phyloP scores from a whole-genome alignment of 2,113 vertebrate species.

The Bagarius yarrelli region DNA sequence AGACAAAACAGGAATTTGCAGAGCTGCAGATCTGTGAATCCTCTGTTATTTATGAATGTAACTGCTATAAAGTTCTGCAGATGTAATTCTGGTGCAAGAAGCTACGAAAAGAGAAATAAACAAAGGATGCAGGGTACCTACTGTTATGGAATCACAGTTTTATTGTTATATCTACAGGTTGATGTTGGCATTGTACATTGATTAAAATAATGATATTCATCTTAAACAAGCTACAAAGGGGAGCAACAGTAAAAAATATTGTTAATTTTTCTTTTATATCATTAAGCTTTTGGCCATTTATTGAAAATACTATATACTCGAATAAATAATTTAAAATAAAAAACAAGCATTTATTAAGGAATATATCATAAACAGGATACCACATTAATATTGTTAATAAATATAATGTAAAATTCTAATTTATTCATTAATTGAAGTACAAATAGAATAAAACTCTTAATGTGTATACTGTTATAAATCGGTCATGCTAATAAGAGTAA shows the following conservation, averaged over 20 bases:
- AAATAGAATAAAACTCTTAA: neutral
- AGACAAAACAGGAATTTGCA: slow-evolving; percentile 37
- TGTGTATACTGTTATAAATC: neutral
- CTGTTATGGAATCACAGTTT: neutral
- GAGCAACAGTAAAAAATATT: too few relatives aligned
- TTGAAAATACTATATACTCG: too few relatives aligned
- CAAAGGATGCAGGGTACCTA: neutral
- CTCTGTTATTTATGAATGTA: slow-evolving; percentile 25
- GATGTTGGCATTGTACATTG: neutral
- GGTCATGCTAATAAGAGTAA: neutral
- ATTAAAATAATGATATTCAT: neutral
- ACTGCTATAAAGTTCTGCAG: neutral
- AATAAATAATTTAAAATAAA: too few relatives aligned
- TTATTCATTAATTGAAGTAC: neutral
- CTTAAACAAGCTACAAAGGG: neutral
- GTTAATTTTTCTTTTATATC: neutral
- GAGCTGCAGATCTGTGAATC: slow-evolving; percentile 34
- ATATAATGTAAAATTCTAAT: neutral
- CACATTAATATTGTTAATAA: neutral
- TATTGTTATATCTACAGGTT: neutral
- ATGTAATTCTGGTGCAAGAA: neutral
- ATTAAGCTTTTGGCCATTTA: neutral
- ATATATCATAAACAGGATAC: neutral
- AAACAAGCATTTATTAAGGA: neutral
- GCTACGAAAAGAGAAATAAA: neutral